Conservation (phyloP, 1,140 invertebrate species). For the Colletes gigas region DNA sequence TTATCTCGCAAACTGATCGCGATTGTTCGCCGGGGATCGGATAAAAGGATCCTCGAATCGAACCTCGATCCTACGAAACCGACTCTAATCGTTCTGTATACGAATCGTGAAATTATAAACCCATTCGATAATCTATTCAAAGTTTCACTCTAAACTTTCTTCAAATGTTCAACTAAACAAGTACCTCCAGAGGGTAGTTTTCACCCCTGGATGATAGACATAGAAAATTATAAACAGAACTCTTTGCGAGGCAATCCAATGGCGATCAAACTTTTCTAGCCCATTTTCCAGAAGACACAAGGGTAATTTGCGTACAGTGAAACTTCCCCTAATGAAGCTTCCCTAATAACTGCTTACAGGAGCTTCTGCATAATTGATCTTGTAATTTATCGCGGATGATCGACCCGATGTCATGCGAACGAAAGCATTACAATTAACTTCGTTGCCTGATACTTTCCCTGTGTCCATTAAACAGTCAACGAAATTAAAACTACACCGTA, state of each 20-base stretch:
- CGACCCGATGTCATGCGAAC: background rate
- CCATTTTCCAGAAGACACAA: background rate
- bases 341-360: background rate
- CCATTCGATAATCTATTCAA: too few species aligned
- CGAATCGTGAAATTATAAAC: too few species aligned
- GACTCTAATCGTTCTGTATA: too few species aligned
- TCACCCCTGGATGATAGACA: too few species aligned
- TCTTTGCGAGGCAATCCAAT: too few species aligned
- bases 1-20: slow-evolving; percentile 53
- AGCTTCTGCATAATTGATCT: background rate
- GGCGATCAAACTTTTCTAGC: too few species aligned
- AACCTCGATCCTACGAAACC: background rate
- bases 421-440: background rate
- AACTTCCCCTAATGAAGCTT: background rate
- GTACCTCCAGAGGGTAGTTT: too few species aligned
- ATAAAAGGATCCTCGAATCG: slow-evolving; percentile 10
- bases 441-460: background rate
- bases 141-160: too few species aligned
- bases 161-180: too few species aligned
- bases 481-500: background rate
- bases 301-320: background rate
- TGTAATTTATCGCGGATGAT: background rate
- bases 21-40: background rate
- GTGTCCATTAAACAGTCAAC: too few species aligned
- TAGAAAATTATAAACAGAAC: too few species aligned